These are phyloP conservation scores for Conopomorpha cramerella DNA, from an alignment of 1,140 invertebrate species.

Conservation along the genomic window DNA sequence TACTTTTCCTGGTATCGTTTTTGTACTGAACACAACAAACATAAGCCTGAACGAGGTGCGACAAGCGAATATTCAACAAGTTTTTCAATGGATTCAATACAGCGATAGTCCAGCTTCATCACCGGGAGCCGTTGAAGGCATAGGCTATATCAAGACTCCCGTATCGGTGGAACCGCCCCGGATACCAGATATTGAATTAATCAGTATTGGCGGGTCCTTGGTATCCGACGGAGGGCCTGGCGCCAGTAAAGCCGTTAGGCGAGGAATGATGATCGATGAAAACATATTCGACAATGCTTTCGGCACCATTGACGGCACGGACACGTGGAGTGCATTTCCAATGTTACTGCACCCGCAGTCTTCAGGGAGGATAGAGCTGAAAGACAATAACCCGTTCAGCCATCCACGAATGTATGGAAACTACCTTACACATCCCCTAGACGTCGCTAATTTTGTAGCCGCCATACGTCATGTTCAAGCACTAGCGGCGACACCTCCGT, in stretches of 20 bases:
- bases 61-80: constrained; percentile 8
- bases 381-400: constrained; percentile 68
- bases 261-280: constrained; percentile 9
- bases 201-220: constrained; percentile 46
- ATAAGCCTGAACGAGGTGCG: constrained; percentile 13
- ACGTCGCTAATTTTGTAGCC: constrained; percentile 38
- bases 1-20: constrained; percentile 64
- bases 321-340: constrained; percentile 33
- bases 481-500: constrained; percentile 67
- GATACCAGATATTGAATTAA: constrained; percentile 63
- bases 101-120: constrained; percentile 44
- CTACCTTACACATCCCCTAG: constrained; percentile 17
- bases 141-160: constrained; percentile 63
- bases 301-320: constrained; percentile 26
- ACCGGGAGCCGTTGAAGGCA: constrained; percentile 61
- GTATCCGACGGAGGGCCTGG: constrained; percentile 57
- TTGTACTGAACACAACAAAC: constrained; percentile 47
- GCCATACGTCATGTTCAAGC: constrained; percentile 29
- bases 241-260: constrained; percentile 24
- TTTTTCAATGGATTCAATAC: constrained; percentile 22
- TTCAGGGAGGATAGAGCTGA: constrained; percentile 48
- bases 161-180: constrained; percentile 45
- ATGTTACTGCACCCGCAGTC: constrained; percentile 49
- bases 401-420: constrained; percentile 64
- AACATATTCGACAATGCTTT: constrained; percentile 22